These are phyloP conservation scores for Calephelis perditalis DNA, from an alignment of 2,888 invertebrate genomes.

Conservation along the genomic window DNA sequence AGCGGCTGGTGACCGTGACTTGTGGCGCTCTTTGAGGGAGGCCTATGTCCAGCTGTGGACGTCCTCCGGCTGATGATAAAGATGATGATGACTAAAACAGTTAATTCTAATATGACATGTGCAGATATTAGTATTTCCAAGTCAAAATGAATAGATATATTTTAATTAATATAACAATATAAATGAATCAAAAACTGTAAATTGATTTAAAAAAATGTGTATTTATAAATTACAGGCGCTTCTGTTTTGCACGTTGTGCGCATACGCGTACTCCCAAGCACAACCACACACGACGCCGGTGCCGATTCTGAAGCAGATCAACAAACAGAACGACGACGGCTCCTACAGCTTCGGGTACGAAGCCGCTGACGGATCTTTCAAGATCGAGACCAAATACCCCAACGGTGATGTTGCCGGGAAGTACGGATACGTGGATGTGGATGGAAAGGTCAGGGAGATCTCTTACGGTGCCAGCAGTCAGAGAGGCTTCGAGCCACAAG, in stretches of 20 bases:
- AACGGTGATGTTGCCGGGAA: slow-evolving; percentile 92
- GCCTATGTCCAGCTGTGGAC: too few relatives aligned
- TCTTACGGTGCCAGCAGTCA: slow-evolving; percentile 91
- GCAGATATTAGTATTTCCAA: too few relatives aligned
- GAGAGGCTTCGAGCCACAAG: slow-evolving; percentile 89
- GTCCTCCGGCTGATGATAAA: too few relatives aligned
- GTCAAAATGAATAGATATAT: too few relatives aligned
- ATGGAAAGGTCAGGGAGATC: slow-evolving; percentile 85
- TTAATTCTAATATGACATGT: too few relatives aligned
- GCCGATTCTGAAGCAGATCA: slow-evolving; percentile 89
- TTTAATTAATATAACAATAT: too few relatives aligned
- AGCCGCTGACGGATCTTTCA: slow-evolving; percentile 90
- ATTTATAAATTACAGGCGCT: slow-evolving; percentile 27
- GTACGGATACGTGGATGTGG: slow-evolving; percentile 92
- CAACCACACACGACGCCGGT: slow-evolving; percentile 84
- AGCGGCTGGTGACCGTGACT: too few relatives aligned
- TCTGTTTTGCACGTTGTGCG: slow-evolving; percentile 32
- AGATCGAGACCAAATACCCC: slow-evolving; percentile 91
- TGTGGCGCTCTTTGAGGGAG: too few relatives aligned
- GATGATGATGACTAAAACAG: too few relatives aligned
- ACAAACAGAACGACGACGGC: slow-evolving; percentile 91
- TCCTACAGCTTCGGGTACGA: slow-evolving; percentile 94
- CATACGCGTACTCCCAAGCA: slow-evolving; percentile 62
- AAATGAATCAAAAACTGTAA: too few relatives aligned
- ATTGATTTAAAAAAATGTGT: too few relatives aligned